A percentile compares a stretch with the other conserved stretches of the same genome.
Evolutionary conservation across 2,888 invertebrate genomes (phyloP).

Genomic region (Macrosiphum euphorbiae): DNA sequence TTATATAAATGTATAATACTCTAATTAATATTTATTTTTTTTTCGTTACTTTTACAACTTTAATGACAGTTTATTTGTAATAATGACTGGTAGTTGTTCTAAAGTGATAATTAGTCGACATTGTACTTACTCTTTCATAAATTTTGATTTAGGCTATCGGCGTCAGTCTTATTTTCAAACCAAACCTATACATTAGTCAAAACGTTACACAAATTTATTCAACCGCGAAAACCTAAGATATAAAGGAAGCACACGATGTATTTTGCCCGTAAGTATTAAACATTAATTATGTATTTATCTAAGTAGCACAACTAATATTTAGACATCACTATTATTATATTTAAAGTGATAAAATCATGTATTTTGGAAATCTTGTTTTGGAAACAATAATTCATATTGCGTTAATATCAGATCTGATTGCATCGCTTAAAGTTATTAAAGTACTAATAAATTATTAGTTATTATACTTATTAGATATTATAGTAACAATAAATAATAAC

Average conservation of each 20-base stretch:
- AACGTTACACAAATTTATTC: neutral
- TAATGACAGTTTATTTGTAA: neutral
- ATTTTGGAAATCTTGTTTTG: neutral
- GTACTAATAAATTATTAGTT: neutral
- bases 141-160: slow-evolving; percentile 11
- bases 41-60: neutral
- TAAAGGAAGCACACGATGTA: neutral
- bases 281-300: neutral
- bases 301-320: neutral
- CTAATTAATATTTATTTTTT: slow-evolving; percentile 3
- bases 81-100: slow-evolving; percentile 21
- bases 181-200: neutral
- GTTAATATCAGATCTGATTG: neutral
- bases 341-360: neutral
- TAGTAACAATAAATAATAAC: neutral
- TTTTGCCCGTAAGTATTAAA: neutral
- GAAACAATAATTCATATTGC: neutral
- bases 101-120: neutral
- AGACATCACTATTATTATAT: neutral
- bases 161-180: slow-evolving; percentile 31
- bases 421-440: neutral
- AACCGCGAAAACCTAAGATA: neutral
- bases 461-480: too few species aligned
- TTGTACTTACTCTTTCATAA: slow-evolving; percentile 3
- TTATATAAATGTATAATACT: neutral